A percentile compares a stretch with the other conserved stretches of the same genome.
Evolutionary conservation across 2,113 vertebrate species (phyloP).

Genomic region (Lichenostomus cassidix): DNA sequence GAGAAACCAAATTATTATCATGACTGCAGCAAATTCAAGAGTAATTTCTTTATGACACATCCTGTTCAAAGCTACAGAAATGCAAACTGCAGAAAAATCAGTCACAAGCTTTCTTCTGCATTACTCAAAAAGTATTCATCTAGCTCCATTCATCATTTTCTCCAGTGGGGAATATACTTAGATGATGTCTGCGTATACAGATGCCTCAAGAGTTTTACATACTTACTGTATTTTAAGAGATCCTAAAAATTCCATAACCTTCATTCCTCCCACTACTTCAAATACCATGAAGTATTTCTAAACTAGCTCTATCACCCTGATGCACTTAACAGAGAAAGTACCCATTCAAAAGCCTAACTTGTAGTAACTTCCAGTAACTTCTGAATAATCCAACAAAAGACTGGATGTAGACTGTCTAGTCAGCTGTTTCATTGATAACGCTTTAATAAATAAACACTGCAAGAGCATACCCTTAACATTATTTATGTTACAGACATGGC

Average conservation of each 20-base stretch:
- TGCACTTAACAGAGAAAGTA: neutral
- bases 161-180: neutral
- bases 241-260: neutral
- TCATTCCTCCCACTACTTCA: neutral
- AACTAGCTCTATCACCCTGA: neutral
- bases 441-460: neutral
- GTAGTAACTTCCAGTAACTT: neutral
- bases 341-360: neutral
- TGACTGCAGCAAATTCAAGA: neutral
- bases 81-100: neutral
- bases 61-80: constrained; percentile 22
- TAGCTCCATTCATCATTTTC: neutral
- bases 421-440: neutral
- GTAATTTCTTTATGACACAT: constrained; percentile 10
- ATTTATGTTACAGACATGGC: neutral
- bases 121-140: neutral
- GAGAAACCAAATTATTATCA: constrained; percentile 3
- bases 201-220: neutral
- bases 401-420: neutral
- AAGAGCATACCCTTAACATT: neutral
- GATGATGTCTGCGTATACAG: neutral
- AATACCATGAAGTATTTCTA: neutral
- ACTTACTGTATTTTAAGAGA: neutral
- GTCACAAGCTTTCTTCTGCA: neutral
- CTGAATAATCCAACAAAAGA: neutral